Evolutionary conservation across 2,888 invertebrate species (phyloP).

Genomic region (Prostheceraeus crozeri): DNA sequence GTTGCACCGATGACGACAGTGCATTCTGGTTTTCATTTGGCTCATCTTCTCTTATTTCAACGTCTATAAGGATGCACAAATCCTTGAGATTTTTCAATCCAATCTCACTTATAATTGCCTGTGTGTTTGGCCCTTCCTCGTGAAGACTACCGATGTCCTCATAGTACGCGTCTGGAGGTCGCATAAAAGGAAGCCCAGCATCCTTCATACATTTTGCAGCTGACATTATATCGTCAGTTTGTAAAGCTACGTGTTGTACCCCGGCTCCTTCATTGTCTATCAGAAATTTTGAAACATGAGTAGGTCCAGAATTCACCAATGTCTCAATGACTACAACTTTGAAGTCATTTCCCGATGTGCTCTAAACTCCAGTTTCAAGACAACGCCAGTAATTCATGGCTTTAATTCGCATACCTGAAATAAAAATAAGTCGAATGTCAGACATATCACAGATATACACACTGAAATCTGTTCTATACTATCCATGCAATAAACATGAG

Average conservation of each 20-base stretch:
- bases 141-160: background rate
- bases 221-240: constrained; percentile 50
- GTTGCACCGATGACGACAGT: too few relatives aligned
- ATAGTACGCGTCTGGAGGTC: constrained; percentile 57
- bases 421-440: too few relatives aligned
- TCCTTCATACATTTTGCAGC: constrained; percentile 48
- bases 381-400: constrained; percentile 59
- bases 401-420: constrained; percentile 57
- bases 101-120: too few relatives aligned
- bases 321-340: constrained; percentile 58
- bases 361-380: constrained; percentile 49
- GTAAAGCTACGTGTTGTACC: constrained; percentile 58
- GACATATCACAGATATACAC: too few relatives aligned
- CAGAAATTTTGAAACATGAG: constrained; percentile 58
- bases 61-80: background rate
- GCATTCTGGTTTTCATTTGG: too few relatives aligned
- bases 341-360: constrained; percentile 43
- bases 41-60: too few relatives aligned
- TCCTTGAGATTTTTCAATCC: background rate
- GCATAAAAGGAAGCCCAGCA: constrained; percentile 54
- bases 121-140: too few relatives aligned
- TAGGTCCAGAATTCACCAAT: constrained; percentile 44
- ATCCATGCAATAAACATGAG: too few relatives aligned
- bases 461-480: too few relatives aligned
- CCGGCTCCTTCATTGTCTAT: constrained; percentile 57